phyloP scores from a whole-genome alignment of 2,888 invertebrate genomes.

The Halocaridina rubra region DNA sequence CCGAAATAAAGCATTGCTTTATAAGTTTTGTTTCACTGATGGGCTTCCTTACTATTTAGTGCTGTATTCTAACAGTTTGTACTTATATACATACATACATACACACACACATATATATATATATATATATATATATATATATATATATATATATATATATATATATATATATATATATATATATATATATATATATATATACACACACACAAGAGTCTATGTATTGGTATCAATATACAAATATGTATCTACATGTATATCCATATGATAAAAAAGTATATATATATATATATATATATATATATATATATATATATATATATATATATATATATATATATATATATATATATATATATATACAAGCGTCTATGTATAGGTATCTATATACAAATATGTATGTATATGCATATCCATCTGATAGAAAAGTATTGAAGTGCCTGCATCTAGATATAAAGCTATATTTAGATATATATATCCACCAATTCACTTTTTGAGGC shows the following conservation, averaged over 20 bases:
- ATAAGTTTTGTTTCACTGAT: too few species aligned
- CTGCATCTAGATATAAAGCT: too few species aligned
- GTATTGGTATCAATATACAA: too few species aligned
- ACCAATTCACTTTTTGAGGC: too few species aligned
- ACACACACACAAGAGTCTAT: too few species aligned
- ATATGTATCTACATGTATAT: neutral
- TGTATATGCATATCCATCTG: too few species aligned
- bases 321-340: neutral
- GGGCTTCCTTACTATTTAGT: too few species aligned
- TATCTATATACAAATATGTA: too few species aligned
- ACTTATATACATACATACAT: neutral
- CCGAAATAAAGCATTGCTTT: too few species aligned
- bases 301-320: neutral
- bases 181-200: neutral
- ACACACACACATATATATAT: neutral
- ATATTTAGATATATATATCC: too few species aligned
- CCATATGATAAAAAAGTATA: neutral
- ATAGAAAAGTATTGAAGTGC: too few species aligned
- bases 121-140: neutral
- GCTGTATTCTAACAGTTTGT: too few species aligned
- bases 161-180: neutral
- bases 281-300: slow-evolving; percentile 1
- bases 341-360: neutral
- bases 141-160: neutral
- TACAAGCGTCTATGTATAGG: neutral